These are phyloP conservation scores for Drosophila triauraria DNA, from an alignment of 1,140 invertebrate species.

Conservation along the genomic window DNA sequence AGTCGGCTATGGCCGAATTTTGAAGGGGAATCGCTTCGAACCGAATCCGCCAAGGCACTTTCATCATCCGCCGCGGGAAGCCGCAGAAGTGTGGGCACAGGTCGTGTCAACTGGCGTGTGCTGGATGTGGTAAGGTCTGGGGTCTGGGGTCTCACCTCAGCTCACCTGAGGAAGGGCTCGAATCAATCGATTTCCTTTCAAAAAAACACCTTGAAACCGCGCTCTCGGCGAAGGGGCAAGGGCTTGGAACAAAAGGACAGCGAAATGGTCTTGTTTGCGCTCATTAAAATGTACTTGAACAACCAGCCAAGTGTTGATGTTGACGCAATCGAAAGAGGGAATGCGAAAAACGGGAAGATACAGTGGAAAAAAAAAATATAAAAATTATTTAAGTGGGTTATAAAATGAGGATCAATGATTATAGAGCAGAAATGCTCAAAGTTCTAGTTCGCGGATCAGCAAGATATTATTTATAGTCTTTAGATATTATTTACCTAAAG, in stretches of 20 bases:
- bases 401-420: too few species aligned
- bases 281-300: constrained; percentile 66
- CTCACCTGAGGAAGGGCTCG: too few species aligned
- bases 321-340: constrained; percentile 14
- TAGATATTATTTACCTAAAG: too few species aligned
- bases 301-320: constrained; percentile 24
- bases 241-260: constrained; percentile 55
- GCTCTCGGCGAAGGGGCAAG: constrained; percentile 9
- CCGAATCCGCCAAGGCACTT: constrained; percentile 22
- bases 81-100: constrained; percentile 60
- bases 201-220: constrained; percentile 53
- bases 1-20: constrained; percentile 18
- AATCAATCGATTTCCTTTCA: constrained; percentile 71
- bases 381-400: too few species aligned
- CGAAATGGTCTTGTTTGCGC: constrained; percentile 58
- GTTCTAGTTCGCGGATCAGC: too few species aligned
- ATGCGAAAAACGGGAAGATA: background rate
- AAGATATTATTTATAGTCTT: too few species aligned
- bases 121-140: constrained; percentile 14
- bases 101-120: constrained; percentile 36
- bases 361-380: background rate
- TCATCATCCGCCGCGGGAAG: constrained; percentile 49
- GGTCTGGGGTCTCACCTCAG: background rate
- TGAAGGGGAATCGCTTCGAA: constrained; percentile 9
- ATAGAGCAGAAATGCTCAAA: too few species aligned